Evolutionary conservation across 2,888 invertebrate genomes (phyloP).

Genomic region (Eristalis tenax): DNA sequence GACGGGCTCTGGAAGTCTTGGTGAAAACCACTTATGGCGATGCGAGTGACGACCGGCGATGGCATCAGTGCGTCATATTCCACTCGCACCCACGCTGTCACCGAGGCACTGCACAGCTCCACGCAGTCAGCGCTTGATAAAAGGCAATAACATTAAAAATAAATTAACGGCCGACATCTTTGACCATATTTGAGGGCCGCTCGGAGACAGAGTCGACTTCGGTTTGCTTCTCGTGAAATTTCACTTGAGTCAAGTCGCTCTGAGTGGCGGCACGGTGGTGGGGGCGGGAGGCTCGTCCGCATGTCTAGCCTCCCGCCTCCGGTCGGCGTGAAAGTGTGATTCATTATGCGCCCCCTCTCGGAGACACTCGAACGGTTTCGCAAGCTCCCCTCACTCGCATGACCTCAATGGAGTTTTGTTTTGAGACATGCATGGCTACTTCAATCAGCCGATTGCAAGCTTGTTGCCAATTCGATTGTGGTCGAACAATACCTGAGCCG

Average conservation of each 20-base stretch:
- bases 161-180: conserved; percentile 62
- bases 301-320: neutral
- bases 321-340: conserved; percentile 20
- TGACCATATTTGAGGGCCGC: conserved; percentile 58
- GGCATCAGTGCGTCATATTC: neutral
- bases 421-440: conserved; percentile 12
- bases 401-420: conserved; percentile 32
- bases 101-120: conserved; percentile 32
- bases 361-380: conserved; percentile 18
- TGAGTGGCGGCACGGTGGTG: neutral
- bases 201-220: conserved; percentile 8
- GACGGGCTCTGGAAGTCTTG: neutral
- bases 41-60: neutral
- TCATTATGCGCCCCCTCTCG: conserved; percentile 18
- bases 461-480: conserved; percentile 32
- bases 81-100: conserved; percentile 15
- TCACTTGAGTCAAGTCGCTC: conserved; percentile 14
- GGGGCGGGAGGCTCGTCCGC: conserved; percentile 17
- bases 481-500: conserved; percentile 16
- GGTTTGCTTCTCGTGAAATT: conserved; percentile 37
- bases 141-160: conserved; percentile 64
- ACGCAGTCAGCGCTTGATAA: conserved; percentile 34
- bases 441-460: conserved; percentile 18
- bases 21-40: conserved; percentile 47
- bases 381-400: conserved; percentile 20